phyloP scores from a whole-genome alignment of 1,140 invertebrate species.

The Drosophila bocki region DNA sequence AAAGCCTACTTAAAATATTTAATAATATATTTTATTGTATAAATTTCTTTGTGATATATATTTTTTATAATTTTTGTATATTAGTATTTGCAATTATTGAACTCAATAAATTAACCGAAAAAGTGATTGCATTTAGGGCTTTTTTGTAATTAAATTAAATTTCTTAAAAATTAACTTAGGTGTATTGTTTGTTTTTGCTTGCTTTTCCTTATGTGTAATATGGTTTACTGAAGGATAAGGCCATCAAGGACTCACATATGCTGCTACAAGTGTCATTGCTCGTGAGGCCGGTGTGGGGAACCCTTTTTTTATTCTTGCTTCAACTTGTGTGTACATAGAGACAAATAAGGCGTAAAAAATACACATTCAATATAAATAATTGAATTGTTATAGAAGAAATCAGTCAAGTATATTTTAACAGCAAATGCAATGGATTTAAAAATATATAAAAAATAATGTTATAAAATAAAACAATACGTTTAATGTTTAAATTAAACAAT shows the following conservation, averaged over 20 bases:
- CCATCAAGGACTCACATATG: conserved; percentile 11
- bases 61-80: not conserved
- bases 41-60: not conserved
- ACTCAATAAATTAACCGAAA: not conserved
- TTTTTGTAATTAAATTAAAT: too few species aligned
- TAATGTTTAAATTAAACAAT: not conserved
- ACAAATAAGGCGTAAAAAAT: not conserved
- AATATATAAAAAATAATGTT: not conserved
- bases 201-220: not conserved
- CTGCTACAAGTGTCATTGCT: conserved; percentile 59
- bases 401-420: too few species aligned
- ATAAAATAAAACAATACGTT: not conserved
- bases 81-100: not conserved
- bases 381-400: too few species aligned
- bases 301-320: conserved; percentile 31
- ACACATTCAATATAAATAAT: not conserved
- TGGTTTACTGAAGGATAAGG: not conserved
- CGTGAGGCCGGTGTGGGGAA: conserved; percentile 37
- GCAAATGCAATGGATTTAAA: not conserved
- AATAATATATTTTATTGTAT: too few species aligned
- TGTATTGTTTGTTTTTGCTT: not conserved
- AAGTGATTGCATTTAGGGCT: not conserved
- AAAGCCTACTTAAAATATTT: too few species aligned
- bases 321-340: not conserved
- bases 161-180: too few species aligned